Base-by-base conservation (phyloP, 2,797 vertebrate genomes). In the Urophycis tenuis region DNA sequence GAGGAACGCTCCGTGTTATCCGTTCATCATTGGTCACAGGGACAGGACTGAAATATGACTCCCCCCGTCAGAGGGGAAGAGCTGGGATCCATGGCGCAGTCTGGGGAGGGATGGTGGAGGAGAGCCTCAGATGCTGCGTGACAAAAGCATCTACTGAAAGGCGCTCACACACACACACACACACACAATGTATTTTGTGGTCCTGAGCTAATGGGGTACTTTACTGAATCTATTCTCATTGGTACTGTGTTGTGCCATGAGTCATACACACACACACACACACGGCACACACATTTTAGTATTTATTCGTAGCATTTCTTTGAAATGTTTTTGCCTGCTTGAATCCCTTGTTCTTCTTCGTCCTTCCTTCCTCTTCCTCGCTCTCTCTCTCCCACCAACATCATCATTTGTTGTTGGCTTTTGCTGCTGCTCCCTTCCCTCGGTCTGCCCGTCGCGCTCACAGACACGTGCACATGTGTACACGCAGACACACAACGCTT, bases 401-500 rank as follows among this genome's bases (percentile, higher is more conserved):
- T 49, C 49, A 60, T 49, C 19, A 60, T 60, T 60, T 60, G n/a
- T n/a, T 60, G 49, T 60, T 60, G 22, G 22, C 22, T 60, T n/a
- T 5, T 60, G 19, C 11, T 22, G 45, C 19, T 49, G 17, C 17
- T 22, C 45, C 5, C 15, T 49, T 49, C 45, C 2, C 41, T 45
- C 5, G 25, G 60, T n/a, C 22, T 70, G 5, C 30, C 25, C 31
- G 14, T 30, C 14, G 14, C 8, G 30, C 25, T 31, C 11, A 31
- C 14, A 31, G 14, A 70, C 25, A 70, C 67, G 31, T n/a, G 14
- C 2, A 31, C 67, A 31, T 29, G 15, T n/a, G 25, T 9, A 31
- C 29, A 70, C 60, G 12, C 67, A 70, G 25, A 70, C 25, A 41
- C 35, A 39, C 73, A 53, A 60, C 11, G 77, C 80, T 81, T 69